Conservation (phyloP, 1,140 invertebrate species). For the Streblospio benedicti region DNA sequence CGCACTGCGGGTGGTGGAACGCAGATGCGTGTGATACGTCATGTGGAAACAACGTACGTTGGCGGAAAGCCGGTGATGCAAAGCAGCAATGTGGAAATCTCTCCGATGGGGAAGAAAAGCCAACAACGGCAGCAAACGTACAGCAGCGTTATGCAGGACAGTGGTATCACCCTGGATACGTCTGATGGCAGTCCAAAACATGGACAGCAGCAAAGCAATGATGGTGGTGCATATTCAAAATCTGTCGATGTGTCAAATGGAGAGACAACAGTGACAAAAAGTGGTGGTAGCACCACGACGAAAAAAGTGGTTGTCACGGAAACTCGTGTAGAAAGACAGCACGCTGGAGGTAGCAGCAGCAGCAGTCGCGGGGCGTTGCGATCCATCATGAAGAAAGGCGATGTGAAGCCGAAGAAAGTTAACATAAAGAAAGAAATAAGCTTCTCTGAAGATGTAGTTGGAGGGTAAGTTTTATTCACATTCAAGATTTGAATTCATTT, state of each 20-base stretch:
- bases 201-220: no score
- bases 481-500: not conserved
- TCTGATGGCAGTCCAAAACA: no score
- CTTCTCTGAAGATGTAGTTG: constrained; percentile 37
- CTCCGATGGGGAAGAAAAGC: no score
- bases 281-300: not conserved
- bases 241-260: no score
- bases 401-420: constrained; percentile 11
- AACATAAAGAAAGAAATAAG: constrained; percentile 34
- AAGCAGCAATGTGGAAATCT: no score
- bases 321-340: not conserved
- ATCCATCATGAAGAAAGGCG: constrained; percentile 36
- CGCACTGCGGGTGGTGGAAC: no score
- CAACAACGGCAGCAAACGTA: no score
- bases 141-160: no score
- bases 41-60: constrained; percentile 2
- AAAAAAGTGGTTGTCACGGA: constrained; percentile 6
- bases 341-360: not conserved
- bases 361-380: constrained; percentile 26
- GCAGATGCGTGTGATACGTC: constrained; percentile 3
- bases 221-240: no score
- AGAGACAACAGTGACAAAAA: not conserved
- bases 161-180: no score
- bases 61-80: not conserved
- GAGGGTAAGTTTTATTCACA: constrained; percentile 40